Evolutionary conservation across 2,888 invertebrate species (phyloP).

Genomic region (Colletes collaris): DNA sequence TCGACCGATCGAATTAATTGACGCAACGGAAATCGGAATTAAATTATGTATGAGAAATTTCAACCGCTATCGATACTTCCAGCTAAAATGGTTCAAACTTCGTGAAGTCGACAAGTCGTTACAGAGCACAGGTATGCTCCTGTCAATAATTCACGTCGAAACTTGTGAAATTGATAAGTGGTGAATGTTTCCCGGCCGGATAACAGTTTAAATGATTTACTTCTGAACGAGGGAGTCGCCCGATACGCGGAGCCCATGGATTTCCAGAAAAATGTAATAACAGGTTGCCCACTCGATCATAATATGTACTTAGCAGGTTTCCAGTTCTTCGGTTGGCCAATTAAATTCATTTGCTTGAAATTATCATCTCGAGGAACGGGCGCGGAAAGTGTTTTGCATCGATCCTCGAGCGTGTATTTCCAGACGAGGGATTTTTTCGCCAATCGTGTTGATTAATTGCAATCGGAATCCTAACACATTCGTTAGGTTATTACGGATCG

Average conservation of each 20-base stretch:
- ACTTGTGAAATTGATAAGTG: constrained; percentile 30
- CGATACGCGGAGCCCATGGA: too few relatives aligned
- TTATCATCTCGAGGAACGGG: constrained; percentile 20
- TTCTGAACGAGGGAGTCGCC: not conserved
- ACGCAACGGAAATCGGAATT: constrained; percentile 11
- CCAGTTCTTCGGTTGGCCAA: constrained; percentile 35
- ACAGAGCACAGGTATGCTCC: not conserved
- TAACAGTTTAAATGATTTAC: constrained; percentile 44
- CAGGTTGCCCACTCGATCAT: constrained; percentile 36
- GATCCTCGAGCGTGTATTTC: not conserved
- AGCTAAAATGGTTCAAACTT: constrained; percentile 18
- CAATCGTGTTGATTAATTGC: constrained; percentile 29
- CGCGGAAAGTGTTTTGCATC: constrained; percentile 29
- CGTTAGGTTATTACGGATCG: not conserved
- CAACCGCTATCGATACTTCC: constrained; percentile 6
- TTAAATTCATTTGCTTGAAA: constrained; percentile 61
- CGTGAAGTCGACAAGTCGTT: constrained; percentile 2
- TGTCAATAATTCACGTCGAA: constrained; percentile 29
- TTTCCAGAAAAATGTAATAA: constrained; percentile 37
- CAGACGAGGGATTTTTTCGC: constrained; percentile 18
- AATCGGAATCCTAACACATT: constrained; percentile 1
- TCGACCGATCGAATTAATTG: constrained; percentile 10
- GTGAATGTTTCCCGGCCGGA: not conserved
- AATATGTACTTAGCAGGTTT: constrained; percentile 47
- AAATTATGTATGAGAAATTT: not conserved